Conservation (phyloP, 2,797 vertebrate species). For the Lateolabrax maculatus region DNA sequence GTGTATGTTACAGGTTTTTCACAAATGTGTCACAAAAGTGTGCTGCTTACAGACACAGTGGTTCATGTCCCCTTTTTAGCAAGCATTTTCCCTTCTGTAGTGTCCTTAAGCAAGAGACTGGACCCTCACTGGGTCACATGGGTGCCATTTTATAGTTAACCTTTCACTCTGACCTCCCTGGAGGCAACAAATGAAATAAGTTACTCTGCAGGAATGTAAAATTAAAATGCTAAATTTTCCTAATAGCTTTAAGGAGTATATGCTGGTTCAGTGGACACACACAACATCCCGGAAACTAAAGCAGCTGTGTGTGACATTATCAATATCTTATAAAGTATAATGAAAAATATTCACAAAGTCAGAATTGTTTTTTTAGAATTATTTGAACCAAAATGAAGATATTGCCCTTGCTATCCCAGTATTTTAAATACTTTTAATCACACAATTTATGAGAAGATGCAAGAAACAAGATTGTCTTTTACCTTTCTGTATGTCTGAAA, state of each 20-base stretch:
- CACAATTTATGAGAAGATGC: neutral
- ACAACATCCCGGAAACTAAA: conserved; percentile 11
- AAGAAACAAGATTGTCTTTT: conserved; percentile 6
- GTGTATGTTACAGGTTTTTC: neutral
- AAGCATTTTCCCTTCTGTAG: conserved; percentile 28
- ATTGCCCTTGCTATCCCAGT: neutral
- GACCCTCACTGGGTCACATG: conserved; percentile 30
- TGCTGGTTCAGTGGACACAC: conserved; percentile 1
- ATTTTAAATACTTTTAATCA: conserved; percentile 30
- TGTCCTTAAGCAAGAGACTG: conserved; percentile 60
- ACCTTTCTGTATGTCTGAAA: conserved; percentile 16
- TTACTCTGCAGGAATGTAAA: conserved; percentile 37
- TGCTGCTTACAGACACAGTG: neutral
- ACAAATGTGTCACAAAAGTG: neutral
- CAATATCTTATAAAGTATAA: conserved; percentile 1
- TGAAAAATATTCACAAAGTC: neutral
- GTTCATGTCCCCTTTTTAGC: neutral
- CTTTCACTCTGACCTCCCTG: conserved; percentile 56
- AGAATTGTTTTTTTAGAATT: neutral
- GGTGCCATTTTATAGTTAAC: conserved; percentile 47
- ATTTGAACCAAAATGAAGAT: neutral
- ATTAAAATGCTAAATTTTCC: conserved; percentile 39
- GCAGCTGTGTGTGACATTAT: conserved; percentile 5
- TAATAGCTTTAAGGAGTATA: conserved; percentile 13
- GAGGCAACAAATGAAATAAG: conserved; percentile 52